Base-by-base conservation (phyloP, 2,113 vertebrate species). In the Pseudonaja textilis region DNA sequence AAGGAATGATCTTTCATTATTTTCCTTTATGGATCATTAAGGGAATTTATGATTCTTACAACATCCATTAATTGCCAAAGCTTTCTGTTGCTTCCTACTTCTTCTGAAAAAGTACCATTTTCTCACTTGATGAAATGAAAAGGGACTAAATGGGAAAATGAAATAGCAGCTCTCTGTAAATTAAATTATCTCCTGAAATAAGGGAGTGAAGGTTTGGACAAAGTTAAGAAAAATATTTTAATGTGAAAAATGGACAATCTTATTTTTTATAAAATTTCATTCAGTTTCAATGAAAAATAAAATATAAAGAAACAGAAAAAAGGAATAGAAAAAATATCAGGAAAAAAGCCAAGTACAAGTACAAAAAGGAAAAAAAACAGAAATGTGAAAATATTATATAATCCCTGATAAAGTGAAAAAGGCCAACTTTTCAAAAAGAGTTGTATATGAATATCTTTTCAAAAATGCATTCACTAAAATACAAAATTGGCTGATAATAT, bases 221-320 rank as follows among this genome's bases (percentile, higher is more conserved):
- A 81, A 81, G 6, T 81, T 39, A 42, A 22, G 34, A 42, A 42
- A 81, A 81, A 23, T 81, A 0, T 81, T 81, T 81, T 81, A 39
- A 81, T 39, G n/a, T 39, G 34, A 81, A 81, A 39, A 81, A 81
- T 1, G 16, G 34, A 81, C 34, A 81, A 23, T 42, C 18, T 42
- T 81, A 81, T 22, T 81, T 69, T 69, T 69, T 34, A 69, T 34
- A 69, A 34, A n/a, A 34, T 34, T 69, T 69, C 29, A n/a, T 69
- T 69, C 16, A 16, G 29, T n/a, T 16, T 69, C 64, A 69, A 34
- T n/a, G 5, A 69, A 69, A 34, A 34, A 69, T 69, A 69, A 69
- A 64, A 64, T 64, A 64, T 29, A 64, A 64, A 29, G 92, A 95
- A 95, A 96, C 95, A 94, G 42, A 95, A 96, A 95, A 94, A 74